Evolutionary conservation across 2,113 vertebrate genomes (phyloP).

Genomic region (Leptocoma aspasia): DNA sequence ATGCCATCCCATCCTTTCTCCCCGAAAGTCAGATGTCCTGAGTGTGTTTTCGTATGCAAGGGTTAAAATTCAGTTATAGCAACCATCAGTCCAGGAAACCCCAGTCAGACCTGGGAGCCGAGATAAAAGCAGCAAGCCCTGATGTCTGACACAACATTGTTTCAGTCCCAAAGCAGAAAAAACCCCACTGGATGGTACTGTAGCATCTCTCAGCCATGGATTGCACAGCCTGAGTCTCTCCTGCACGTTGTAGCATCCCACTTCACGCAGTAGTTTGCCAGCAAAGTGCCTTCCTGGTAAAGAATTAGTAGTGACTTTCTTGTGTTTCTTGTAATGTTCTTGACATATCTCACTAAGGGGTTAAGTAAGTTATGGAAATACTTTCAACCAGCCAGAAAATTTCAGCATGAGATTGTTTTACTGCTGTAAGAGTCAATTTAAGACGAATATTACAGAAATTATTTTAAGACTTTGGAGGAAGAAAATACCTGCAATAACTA

Average conservation of each 20-base stretch:
- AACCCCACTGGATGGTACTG: neutral
- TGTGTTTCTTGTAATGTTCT: neutral
- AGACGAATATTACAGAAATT: neutral
- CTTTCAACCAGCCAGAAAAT: neutral
- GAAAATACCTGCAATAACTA: neutral
- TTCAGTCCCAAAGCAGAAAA: conserved; percentile 10
- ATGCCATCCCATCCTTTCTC: neutral
- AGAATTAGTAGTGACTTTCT: neutral
- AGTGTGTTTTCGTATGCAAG: neutral
- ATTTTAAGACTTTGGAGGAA: neutral
- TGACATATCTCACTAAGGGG: neutral
- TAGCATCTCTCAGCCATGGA: neutral
- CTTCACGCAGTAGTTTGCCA: neutral
- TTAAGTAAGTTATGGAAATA: neutral
- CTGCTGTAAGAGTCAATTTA: neutral
- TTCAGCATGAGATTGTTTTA: neutral
- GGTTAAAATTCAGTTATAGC: neutral
- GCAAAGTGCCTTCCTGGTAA: neutral
- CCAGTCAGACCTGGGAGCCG: neutral
- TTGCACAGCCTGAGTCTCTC: neutral
- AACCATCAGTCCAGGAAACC: neutral
- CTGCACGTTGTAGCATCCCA: neutral
- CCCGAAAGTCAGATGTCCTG: neutral
- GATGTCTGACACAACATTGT: neutral
- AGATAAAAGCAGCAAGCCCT: neutral